Evolutionary conservation across 2,113 vertebrate genomes (phyloP), one percentile per base, ranked within the genome.

Genomic region (Phodopus roborovskii): DNA sequence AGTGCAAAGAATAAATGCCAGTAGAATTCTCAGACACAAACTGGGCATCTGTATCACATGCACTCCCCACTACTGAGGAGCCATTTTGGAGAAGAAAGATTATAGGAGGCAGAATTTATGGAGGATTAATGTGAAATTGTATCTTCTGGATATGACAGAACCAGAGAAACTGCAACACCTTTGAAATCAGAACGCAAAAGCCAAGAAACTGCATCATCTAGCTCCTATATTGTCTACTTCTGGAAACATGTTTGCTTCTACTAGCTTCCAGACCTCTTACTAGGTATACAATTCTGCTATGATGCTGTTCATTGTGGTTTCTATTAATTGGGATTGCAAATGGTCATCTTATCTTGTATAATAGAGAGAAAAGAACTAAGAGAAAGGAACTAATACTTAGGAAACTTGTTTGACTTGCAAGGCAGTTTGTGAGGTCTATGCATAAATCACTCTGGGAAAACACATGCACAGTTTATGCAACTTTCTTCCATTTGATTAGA

Each of bases 381-480:
- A 70, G 56, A 90, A 92, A 96, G 77, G 28, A 81, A 84, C 6
- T 36, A 60, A 73, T 91, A 82, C 86, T 94, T 94, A 91, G 36
- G 36, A 95, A 97, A 89, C 58, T 26, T 1, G 11, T 77, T 88
- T 33, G 39, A 84, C 33, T 56, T 88, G 15, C 53, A 56, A 56
- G 53, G 12, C 1, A 56, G 12, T 56, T 56, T 56, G 10, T 1
- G 15, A 90, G 33, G 6, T 60, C 58, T 66, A 36, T 77, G 75
- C 77, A 90, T 84, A 74, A 77, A 96, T 89, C 60, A 50, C 75
- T 82, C 19, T 20, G 5, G 36, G 70, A 87, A 93, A 97, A 60
- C 24, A 30, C 50, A 24, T 39, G 81, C 3, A 12, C 26, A 36
- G 42, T 92, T 88, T 42, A 66, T 30, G 66, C 16, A 81, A 56